Evolutionary conservation across 2,797 vertebrate species (phyloP).

Genomic region (Phrynocephalus vlangalii): DNA sequence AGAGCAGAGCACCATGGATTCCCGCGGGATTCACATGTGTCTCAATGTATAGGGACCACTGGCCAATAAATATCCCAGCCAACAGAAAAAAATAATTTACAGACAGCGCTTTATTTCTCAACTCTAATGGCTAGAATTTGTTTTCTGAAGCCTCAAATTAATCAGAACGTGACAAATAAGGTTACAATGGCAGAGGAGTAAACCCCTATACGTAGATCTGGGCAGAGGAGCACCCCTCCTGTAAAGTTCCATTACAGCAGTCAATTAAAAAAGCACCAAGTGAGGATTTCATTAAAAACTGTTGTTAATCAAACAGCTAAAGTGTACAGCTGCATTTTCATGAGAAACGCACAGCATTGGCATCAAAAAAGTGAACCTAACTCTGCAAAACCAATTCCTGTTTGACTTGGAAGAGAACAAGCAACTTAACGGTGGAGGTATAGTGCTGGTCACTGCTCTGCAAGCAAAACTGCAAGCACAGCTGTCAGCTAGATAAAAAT

Average conservation of each 20-base stretch:
- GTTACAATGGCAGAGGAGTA: neutral
- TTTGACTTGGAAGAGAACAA: conserved; percentile 65
- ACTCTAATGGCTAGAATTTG: neutral
- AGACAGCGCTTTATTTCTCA: neutral
- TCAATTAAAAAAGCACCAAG: conserved; percentile 7
- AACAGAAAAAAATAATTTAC: neutral
- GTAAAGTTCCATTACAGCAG: neutral
- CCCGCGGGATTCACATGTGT: neutral
- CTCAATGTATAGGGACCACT: neutral
- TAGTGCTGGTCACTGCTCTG: conserved; percentile 44
- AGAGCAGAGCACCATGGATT: neutral
- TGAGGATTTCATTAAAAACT: conserved; percentile 16
- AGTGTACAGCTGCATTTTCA: conserved; percentile 51
- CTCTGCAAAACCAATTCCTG: conserved; percentile 49
- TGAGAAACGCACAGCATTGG: conserved; percentile 37
- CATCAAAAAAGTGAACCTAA: conserved; percentile 43
- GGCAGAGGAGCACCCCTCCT: neutral
- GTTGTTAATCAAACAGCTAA: conserved; percentile 52
- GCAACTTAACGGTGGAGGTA: conserved; percentile 41
- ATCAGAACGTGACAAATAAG: neutral
- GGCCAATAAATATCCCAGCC: neutral
- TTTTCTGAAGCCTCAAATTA: neutral
- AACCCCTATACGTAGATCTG: too few relatives aligned
- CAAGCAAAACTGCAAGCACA: conserved; percentile 62
- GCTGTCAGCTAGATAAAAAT: conserved; percentile 72